phyloP scores from a whole-genome alignment of 2,113 vertebrate species.

The Sinocyclocheilus maitianheensis region DNA sequence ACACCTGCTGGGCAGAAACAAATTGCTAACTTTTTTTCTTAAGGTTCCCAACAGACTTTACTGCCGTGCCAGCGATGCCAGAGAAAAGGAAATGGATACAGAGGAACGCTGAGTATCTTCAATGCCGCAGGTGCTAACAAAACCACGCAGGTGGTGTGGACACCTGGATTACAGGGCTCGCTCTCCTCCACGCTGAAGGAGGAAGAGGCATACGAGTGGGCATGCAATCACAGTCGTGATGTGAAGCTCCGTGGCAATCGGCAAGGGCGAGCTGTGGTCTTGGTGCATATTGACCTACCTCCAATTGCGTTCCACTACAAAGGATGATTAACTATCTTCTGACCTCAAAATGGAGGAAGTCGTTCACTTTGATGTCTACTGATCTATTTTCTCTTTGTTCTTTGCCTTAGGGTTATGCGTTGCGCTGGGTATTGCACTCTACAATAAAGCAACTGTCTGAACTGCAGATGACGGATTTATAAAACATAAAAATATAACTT shows the following conservation, averaged over 20 bases:
- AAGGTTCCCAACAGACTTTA: constrained; percentile 47
- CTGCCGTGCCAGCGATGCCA: not conserved
- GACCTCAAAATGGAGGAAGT: constrained; percentile 8
- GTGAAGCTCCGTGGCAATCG: not conserved
- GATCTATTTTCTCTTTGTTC: constrained; percentile 13
- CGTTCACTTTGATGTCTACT: constrained; percentile 6
- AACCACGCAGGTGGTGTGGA: constrained; percentile 30
- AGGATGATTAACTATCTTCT: constrained; percentile 14
- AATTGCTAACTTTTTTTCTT: constrained; percentile 50
- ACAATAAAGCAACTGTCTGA: constrained; percentile 12
- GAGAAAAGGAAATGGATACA: constrained; percentile 45
- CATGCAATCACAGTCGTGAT: constrained; percentile 4
- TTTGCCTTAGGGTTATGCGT: not conserved
- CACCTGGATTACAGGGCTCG: not conserved
- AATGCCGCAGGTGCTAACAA: constrained; percentile 24
- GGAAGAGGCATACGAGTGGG: not conserved
- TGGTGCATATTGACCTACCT: constrained; percentile 5
- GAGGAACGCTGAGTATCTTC: constrained; percentile 15
- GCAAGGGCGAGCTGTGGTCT: not conserved
- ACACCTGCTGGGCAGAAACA: constrained; percentile 54
- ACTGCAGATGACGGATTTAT: not conserved
- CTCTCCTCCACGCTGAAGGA: not conserved
- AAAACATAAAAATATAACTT: not conserved
- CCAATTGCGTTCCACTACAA: not conserved
- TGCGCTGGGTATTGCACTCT: not conserved